phyloP scores from a whole-genome alignment of 2,113 vertebrate species.

The Leiothrix lutea region DNA sequence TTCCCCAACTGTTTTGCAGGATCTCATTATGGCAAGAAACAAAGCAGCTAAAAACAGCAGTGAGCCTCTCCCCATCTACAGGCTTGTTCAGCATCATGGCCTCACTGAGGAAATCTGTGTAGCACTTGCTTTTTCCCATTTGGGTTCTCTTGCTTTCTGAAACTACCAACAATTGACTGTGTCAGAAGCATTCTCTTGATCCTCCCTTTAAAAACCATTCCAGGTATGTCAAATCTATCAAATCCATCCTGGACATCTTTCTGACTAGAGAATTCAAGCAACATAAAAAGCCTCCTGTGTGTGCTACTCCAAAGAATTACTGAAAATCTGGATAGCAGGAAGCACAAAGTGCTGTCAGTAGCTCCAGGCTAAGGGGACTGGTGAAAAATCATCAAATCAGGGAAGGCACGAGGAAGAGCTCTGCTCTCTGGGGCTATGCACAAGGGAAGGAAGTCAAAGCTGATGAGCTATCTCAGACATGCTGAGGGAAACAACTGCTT shows the following conservation, averaged over 20 bases:
- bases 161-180: not conserved
- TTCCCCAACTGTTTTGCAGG: not conserved
- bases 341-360: not conserved
- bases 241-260: slow-evolving; percentile 1
- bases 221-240: slow-evolving; percentile 33
- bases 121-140: not conserved
- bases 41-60: not conserved
- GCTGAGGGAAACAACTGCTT: not conserved
- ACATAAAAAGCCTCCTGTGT: not conserved
- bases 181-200: not conserved
- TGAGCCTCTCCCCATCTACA: not conserved
- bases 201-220: not conserved
- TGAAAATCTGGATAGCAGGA: not conserved
- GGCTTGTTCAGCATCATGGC: not conserved
- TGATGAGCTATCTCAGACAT: slow-evolving; percentile 3
- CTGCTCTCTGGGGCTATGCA: not conserved
- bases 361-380: slow-evolving; percentile 13
- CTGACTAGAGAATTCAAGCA: slow-evolving; percentile 39
- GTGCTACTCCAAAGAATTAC: slow-evolving; percentile 28
- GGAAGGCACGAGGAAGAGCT: not conserved
- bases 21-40: not conserved
- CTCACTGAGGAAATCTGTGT: not conserved
- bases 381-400: slow-evolving; percentile 36
- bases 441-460: not conserved
- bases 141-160: not conserved